Conservation (phyloP, 2,797 vertebrate species). For the Iguana delicatissima region DNA sequence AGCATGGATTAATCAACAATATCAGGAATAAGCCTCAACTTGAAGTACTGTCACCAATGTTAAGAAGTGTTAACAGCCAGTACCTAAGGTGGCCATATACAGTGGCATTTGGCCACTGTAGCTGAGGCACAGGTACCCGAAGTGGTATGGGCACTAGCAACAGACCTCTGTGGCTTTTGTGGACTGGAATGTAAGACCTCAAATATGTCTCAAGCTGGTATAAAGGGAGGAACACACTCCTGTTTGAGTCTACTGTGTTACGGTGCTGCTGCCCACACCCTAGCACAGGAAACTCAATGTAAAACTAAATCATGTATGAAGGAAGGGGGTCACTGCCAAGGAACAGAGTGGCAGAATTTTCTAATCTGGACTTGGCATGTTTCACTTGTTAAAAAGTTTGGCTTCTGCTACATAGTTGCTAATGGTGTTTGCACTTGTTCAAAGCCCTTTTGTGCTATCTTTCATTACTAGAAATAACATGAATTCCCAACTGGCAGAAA, state of each 20-base stretch:
- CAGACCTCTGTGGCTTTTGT: background rate
- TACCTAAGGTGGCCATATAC: background rate
- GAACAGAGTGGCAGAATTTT: too few species aligned
- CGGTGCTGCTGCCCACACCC: background rate
- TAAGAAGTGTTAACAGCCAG: background rate
- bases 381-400: background rate
- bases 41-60: background rate
- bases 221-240: background rate
- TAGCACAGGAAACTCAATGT: background rate
- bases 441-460: background rate
- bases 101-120: background rate
- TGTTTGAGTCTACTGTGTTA: background rate
- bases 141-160: background rate
- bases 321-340: background rate
- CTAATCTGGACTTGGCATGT: background rate
- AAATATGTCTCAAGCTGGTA: background rate
- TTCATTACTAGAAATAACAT: background rate
- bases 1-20: background rate
- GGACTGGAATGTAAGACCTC: background rate
- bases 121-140: background rate
- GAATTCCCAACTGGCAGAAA: conserved; percentile 1
- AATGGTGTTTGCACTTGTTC: conserved; percentile 15
- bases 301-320: background rate
- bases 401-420: background rate
- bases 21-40: background rate